Evolutionary conservation across 53 echinoderm and acorn worm species (phyloP), one percentile per base, ranked within the genome.

Genomic region (Luidia sarsii): DNA sequence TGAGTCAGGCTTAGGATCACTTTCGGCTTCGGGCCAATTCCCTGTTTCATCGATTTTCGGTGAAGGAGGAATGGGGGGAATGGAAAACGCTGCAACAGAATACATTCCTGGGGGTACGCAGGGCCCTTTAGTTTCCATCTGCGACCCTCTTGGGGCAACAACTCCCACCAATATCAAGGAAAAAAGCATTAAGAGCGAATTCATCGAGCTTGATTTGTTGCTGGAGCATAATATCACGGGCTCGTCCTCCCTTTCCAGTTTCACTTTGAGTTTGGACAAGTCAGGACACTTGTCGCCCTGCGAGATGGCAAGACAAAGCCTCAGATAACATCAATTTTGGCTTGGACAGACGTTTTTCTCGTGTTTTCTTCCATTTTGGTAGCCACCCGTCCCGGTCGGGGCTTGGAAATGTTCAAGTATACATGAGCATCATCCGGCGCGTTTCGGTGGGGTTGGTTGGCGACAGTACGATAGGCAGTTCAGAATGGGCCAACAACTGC

Each of bases 401-500:
- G 23, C 0, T 38, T 14, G 33, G 77, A 77, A 59, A 4, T 77
- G 14, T 28, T 77, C 3, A 77, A 77, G 39, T n/a, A n/a, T 77
- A 77, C 60, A 59, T 56, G 57, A n/a, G 22, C 60, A 39, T 77
- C 33, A 22, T 60, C 5, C 77, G 0, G 34, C 57, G 14, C 33
- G 41, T 10, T 77, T 24, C 39, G 57, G 7, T 8, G 73, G 73
- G 5, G 39, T n/a, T 8, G 45, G 39, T 0, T 60, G 77, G 77
- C 25, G 11, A 13, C 21, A 70, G 5, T 87, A 80, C 32, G 81
- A 87, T 22, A 38, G 62, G 0, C 71, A 87, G 54, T 87, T 87
- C 48, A 57, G 87, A 27, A 80, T 69, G 63, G 62, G 87, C 31
- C 86, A 86, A 33, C 79, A 77, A 36, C n/a, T 27, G 3, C 61